Percentiles rank a stretch among this genome's conserved stretches.
phyloP scores from a whole-genome alignment of 2,888 invertebrate species.

The Geotrupes spiniger region DNA sequence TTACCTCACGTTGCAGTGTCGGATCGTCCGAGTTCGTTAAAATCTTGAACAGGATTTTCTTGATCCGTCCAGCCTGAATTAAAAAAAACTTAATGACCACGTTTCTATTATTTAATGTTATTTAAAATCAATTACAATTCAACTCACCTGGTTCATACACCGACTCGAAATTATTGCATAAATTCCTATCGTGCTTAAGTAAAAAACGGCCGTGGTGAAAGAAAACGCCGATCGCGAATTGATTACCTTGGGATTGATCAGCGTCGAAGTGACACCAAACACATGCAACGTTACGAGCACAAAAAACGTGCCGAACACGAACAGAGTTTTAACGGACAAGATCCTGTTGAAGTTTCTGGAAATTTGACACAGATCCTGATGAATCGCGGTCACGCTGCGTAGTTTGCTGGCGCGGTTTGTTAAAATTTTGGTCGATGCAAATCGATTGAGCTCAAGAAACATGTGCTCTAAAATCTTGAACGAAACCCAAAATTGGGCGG shows the following conservation, averaged over 20 bases:
- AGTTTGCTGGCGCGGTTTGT: too few relatives aligned
- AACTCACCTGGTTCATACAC: background rate
- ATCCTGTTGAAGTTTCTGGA: background rate
- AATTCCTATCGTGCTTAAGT: too few relatives aligned
- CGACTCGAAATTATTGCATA: background rate
- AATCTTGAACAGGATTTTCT: background rate
- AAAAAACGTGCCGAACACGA: background rate
- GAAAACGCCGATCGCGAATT: too few relatives aligned
- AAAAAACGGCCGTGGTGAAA: too few relatives aligned
- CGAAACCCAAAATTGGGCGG: too few relatives aligned
- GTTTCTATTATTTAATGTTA: background rate
- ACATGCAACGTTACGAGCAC: background rate
- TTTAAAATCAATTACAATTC: too few relatives aligned
- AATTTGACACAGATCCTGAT: background rate
- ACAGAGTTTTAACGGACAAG: background rate
- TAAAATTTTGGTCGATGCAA: too few relatives aligned
- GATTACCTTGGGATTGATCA: too few relatives aligned
- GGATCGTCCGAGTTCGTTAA: background rate
- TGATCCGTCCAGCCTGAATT: background rate
- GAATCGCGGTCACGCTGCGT: too few relatives aligned
- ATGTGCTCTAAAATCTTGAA: too few relatives aligned
- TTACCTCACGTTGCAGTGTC: background rate
- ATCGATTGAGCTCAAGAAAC: too few relatives aligned
- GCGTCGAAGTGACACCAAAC: background rate
- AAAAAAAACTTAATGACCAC: background rate